Percentiles rank a stretch among this genome's conserved stretches.
phyloP scores from a whole-genome alignment of 2,113 vertebrate genomes.

The Dromiciops gliroides region DNA sequence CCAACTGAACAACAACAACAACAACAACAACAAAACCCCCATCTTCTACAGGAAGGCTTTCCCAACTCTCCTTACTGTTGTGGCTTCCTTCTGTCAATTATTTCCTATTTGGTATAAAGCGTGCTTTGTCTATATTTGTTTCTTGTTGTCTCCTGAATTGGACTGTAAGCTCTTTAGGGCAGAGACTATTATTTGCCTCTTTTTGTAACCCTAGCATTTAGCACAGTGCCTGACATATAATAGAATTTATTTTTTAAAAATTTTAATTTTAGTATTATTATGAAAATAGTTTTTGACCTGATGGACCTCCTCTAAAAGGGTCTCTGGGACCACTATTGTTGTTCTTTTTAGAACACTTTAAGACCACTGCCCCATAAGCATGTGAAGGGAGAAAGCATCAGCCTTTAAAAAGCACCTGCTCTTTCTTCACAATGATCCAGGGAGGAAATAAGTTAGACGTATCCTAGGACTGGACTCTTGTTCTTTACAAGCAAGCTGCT shows the following conservation, averaged over 20 bases:
- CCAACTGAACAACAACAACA: background rate
- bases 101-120: background rate
- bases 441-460: background rate
- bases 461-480: background rate
- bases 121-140: background rate
- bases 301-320: background rate
- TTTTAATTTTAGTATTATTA: background rate
- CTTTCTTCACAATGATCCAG: background rate
- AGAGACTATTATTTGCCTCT: background rate
- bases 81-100: background rate
- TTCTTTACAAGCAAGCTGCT: background rate
- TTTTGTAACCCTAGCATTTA: background rate
- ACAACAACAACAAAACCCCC: too few species aligned
- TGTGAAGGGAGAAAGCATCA: background rate
- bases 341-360: background rate
- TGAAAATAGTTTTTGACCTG: background rate
- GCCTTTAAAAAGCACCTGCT: background rate
- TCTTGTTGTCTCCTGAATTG: background rate
- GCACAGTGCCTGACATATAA: background rate
- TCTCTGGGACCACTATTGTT: background rate
- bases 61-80: background rate
- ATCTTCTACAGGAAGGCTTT: background rate
- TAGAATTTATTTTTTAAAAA: background rate
- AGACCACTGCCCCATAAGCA: background rate
- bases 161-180: background rate